Evolutionary conservation across 2,888 invertebrate genomes (phyloP), one percentile per base, ranked within the genome.

Genomic region (Cristatella mucedo): DNA sequence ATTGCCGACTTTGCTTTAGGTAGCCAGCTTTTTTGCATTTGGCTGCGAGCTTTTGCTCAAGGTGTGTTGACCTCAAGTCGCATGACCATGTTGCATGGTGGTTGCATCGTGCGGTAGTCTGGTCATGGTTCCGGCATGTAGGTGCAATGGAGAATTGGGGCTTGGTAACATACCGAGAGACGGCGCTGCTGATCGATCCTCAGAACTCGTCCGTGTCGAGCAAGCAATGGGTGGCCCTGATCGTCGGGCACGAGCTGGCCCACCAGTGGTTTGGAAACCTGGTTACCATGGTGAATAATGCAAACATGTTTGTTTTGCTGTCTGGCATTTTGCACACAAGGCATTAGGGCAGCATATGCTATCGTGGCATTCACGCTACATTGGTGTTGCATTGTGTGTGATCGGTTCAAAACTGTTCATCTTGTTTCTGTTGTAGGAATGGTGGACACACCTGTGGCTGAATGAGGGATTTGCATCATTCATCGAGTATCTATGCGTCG

Each of bases 121-220:
- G n/a, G n/a, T n/a, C n/a, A n/a, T n/a, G n/a, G n/a, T n/a, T n/a
- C n/a, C n/a, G n/a, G n/a, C n/a, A n/a, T 47, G 31, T 41, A 46
- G 82, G 86, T 50, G 91, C 93, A 41, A 93, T 93, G 91, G 91
- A 93, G 67, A 95, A 95, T 67, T 95, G 93, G 93, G 93, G 93
- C 5, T 68, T 86, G 19, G 81, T 86, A 21, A 86, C 85, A 13
- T 86, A 83, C 59, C 75, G 91, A 45, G 93, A 95, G 64, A 82
- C 82, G 4, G 82, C 82, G 50, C 72, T 93, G 1, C 70, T 93
- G 24, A 82, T 87, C 3, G 93, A 95, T 68, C 80, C 82, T 1
- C 74, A 80, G 53, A 82, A 87, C 59, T 84, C 89, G 0, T 86
- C 89, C 2, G 76, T 84, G 3, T 76, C 53, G 33, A 47, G 54